Evolutionary conservation across 2,888 invertebrate genomes (phyloP), one percentile per base, ranked within the genome.

Genomic region (Zele albiditarsus): DNA sequence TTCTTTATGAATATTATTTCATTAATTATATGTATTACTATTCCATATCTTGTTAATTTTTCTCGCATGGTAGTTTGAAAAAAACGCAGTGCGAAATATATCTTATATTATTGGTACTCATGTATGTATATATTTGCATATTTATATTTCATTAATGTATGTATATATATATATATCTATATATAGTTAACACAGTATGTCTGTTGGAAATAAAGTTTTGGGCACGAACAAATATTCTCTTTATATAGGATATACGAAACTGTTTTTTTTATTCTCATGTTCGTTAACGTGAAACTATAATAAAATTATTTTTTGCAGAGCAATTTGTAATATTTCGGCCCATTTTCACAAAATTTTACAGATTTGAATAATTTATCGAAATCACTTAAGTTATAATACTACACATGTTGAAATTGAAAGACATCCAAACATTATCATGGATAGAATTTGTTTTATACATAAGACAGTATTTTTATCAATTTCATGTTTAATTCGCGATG

Each of bases 21-120:
- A 20, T 53, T n/a, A 20, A 20, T 20, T 53, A 23, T 23, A 53
- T 53, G 53, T 20, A 53, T 53, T 20, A 53, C 53, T 53, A n/a
- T 53, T 23, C n/a, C n/a, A 20, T 53, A 20, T 53, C 2, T 23
- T 53, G n/a, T 20, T 10, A 53, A 53, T 8, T 53, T 53, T 23
- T 6, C n/a, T 53, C 53, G 20, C 53, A 53, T 23, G 20, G 23
- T 53, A 42, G n/a, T n/a, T 53, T 53, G 20, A 53, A 53, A 49
- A 53, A 53, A 53, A 53, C 20, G 20, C 53, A 53, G 53, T 53
- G 53, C 53, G 53, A 53, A 20, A 53, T 23, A 46, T 46, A 53
- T 53, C n/a, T 20, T 20, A 20, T 10, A 53, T 23, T 53, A 53
- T 53, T 53, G 23, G 20, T 53, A 53, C 53, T 53, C 8, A 20